A percentile compares a stretch with the other conserved stretches of the same genome.
Evolutionary conservation across 2,888 invertebrate genomes (phyloP).

Genomic region (Ormyrus pomaceus): DNA sequence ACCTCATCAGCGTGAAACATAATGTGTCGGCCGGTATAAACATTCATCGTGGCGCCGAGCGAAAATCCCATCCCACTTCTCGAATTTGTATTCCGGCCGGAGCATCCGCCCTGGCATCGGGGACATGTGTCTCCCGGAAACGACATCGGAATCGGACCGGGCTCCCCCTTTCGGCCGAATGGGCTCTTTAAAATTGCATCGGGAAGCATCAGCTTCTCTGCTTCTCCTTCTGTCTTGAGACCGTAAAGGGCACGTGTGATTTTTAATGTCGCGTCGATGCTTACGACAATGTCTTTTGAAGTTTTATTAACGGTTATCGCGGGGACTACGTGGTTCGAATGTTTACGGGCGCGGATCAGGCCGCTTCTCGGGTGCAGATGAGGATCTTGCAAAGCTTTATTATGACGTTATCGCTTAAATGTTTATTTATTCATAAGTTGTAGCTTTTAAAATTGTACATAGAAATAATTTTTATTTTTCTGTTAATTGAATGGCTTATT

Average conservation of each 20-base stretch:
- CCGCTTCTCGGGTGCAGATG: background rate
- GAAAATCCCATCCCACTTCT: conserved; percentile 54
- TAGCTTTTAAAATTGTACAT: too few species aligned
- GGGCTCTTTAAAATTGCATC: conserved; percentile 75
- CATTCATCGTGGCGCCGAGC: conserved; percentile 58
- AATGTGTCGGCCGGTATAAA: conserved; percentile 62
- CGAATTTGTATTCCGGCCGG: conserved; percentile 70
- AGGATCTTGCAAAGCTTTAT: conserved; percentile 14
- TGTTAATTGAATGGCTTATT: too few species aligned
- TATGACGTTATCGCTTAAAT: conserved; percentile 6
- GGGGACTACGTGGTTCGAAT: conserved; percentile 71
- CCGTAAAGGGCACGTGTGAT: conserved; percentile 74
- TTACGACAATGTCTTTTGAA: conserved; percentile 75
- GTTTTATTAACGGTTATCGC: conserved; percentile 74
- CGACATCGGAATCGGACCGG: conserved; percentile 29
- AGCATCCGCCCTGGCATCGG: conserved; percentile 65
- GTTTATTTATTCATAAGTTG: background rate
- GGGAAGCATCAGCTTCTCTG: conserved; percentile 51
- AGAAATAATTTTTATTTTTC: too few species aligned
- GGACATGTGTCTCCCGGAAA: conserved; percentile 73
- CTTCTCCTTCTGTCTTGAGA: conserved; percentile 47
- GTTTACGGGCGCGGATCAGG: conserved; percentile 58
- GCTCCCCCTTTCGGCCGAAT: conserved; percentile 16
- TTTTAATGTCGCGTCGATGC: conserved; percentile 73
- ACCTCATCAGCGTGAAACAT: conserved; percentile 58